Percentiles rank a stretch among this genome's conserved stretches.
These are phyloP conservation scores for Cyprinella venusta DNA, from an alignment of 2,797 vertebrate species.

Conservation along the genomic window DNA sequence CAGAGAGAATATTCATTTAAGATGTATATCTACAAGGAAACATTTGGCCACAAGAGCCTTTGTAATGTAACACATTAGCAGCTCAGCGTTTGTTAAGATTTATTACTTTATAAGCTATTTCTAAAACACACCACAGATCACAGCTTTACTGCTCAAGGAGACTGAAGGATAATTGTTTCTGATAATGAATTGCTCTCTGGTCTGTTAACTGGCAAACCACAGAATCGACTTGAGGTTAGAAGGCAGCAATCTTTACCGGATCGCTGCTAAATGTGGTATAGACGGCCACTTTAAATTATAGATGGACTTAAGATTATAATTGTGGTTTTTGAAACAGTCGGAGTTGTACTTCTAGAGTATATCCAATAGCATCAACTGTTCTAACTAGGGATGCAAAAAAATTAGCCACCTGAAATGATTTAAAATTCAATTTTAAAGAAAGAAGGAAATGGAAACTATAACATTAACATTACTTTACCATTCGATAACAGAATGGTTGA, in stretches of 20 bases:
- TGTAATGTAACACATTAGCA: slow-evolving; percentile 14
- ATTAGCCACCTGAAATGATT: neutral
- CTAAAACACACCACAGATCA: neutral
- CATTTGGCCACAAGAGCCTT: slow-evolving; percentile 4
- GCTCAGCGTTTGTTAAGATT: neutral
- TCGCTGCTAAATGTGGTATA: slow-evolving; percentile 39
- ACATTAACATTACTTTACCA: neutral
- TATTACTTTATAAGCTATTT: slow-evolving; percentile 7
- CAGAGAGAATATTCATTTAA: slow-evolving; percentile 23
- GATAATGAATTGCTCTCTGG: slow-evolving; percentile 30
- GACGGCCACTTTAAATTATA: slow-evolving; percentile 46
- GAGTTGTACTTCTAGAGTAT: neutral
- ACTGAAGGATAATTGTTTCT: slow-evolving; percentile 23
- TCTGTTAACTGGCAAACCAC: slow-evolving; percentile 44
- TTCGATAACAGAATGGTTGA: neutral
- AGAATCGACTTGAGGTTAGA: slow-evolving; percentile 31
- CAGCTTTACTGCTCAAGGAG: slow-evolving; percentile 12
- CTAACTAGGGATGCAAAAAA: slow-evolving; percentile 29
- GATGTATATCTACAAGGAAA: neutral
- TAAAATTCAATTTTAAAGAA: neutral
- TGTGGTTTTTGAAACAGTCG: slow-evolving; percentile 51
- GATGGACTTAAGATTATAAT: slow-evolving; percentile 43
- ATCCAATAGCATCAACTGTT: slow-evolving; percentile 26
- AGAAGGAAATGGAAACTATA: neutral
- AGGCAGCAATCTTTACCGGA: slow-evolving; percentile 26